Percentiles rank a stretch among this genome's conserved stretches.
These are phyloP conservation scores for Plutomurus gul DNA, from an alignment of 1,140 invertebrate genomes.

Conservation along the genomic window DNA sequence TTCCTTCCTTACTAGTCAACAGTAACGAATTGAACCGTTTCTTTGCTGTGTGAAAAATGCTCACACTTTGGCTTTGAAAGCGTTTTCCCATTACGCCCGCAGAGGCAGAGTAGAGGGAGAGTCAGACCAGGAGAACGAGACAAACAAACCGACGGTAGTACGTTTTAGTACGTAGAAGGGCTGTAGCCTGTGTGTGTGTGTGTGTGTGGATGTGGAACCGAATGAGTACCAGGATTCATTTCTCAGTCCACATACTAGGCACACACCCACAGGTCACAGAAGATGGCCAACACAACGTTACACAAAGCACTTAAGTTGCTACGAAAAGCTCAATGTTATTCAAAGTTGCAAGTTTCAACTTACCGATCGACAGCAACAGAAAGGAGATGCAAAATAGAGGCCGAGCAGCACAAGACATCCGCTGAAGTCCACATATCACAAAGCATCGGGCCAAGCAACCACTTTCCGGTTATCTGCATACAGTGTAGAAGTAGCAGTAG, in stretches of 20 bases:
- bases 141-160: too few species aligned
- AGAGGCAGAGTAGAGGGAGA: not conserved
- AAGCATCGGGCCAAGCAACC: constrained; percentile 81
- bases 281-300: too few species aligned
- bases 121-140: not conserved
- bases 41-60: constrained; percentile 31
- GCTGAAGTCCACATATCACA: constrained; percentile 90
- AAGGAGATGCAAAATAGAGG: constrained; percentile 91
- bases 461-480: constrained; percentile 62
- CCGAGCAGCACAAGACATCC: constrained; percentile 74
- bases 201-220: too few species aligned
- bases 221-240: too few species aligned
- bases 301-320: not conserved
- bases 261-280: too few species aligned
- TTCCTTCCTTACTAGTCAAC: constrained; percentile 15
- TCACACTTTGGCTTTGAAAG: constrained; percentile 41
- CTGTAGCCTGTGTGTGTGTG: not conserved
- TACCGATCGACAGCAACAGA: constrained; percentile 92
- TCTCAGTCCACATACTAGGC: too few species aligned
- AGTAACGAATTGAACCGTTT: constrained; percentile 18
- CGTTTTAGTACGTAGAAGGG: too few species aligned
- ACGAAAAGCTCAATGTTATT: not conserved
- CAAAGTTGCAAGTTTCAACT: constrained; percentile 51
- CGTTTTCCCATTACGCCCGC: constrained; percentile 35
- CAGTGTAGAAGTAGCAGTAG: too few species aligned